Evolutionary conservation across 2,113 vertebrate species (phyloP).

Genomic region (Perca flavescens): DNA sequence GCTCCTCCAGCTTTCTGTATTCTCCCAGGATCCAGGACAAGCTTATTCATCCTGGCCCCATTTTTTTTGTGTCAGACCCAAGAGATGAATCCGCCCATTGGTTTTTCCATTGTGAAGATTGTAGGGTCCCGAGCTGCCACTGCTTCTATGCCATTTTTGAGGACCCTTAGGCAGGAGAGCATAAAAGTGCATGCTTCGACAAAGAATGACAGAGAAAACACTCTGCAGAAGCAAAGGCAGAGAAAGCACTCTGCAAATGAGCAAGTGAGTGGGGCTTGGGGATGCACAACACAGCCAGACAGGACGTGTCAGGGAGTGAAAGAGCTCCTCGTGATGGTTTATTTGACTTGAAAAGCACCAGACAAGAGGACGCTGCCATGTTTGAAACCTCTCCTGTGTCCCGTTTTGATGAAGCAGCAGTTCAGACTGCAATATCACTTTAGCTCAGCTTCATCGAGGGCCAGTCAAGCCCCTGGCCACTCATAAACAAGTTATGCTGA

Average conservation of each 20-base stretch:
- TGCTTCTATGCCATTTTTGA: conserved; percentile 43
- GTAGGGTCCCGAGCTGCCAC: conserved; percentile 6
- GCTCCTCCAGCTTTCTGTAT: conserved; percentile 44
- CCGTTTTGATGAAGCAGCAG: conserved; percentile 1
- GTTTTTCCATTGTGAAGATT: conserved; percentile 36
- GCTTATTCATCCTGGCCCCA: conserved; percentile 43
- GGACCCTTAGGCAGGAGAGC: conserved; percentile 28
- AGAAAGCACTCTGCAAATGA: conserved; percentile 30
- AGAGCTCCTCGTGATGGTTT: conserved; percentile 18
- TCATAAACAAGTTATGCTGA: conserved; percentile 33
- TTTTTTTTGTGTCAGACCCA: conserved; percentile 31
- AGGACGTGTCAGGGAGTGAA: conserved; percentile 37
- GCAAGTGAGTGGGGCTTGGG: conserved; percentile 2
- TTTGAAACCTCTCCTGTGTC: neutral
- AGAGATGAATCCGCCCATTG: conserved; percentile 43
- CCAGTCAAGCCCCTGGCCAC: conserved; percentile 26
- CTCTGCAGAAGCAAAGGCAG: neutral
- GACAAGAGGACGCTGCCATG: neutral
- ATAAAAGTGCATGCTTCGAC: conserved; percentile 32
- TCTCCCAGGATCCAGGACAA: conserved; percentile 35
- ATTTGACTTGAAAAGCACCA: conserved; percentile 33
- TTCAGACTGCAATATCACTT: conserved; percentile 36
- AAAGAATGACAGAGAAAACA: conserved; percentile 26
- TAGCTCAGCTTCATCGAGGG: conserved; percentile 7
- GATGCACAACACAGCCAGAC: conserved; percentile 18